A percentile compares a stretch with the other conserved stretches of the same genome.
Conservation (phyloP, 2,113 vertebrate genomes). For the Microtus montanus region DNA sequence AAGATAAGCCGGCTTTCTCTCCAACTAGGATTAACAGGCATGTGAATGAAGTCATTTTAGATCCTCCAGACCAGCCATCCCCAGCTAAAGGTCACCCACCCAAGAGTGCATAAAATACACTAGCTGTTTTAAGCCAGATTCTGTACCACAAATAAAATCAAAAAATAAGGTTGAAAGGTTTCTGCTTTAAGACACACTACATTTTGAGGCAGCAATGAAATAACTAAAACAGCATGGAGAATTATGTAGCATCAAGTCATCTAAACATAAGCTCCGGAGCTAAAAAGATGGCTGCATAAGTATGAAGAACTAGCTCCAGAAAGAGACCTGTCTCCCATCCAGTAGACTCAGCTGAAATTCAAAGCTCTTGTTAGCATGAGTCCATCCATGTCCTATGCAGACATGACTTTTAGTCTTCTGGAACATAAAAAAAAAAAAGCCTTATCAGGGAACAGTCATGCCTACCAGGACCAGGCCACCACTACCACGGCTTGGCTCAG, state of each 20-base stretch:
- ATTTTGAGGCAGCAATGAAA: background rate
- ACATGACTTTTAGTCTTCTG: background rate
- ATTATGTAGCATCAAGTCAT: background rate
- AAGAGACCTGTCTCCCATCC: background rate
- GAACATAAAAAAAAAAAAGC: background rate
- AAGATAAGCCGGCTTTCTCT: background rate
- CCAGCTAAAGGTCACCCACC: background rate
- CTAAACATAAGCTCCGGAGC: conserved; percentile 26
- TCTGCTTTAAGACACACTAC: background rate
- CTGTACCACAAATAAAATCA: background rate
- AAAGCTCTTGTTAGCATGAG: background rate
- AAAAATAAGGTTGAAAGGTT: conserved; percentile 1
- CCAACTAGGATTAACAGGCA: background rate
- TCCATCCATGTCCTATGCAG: background rate
- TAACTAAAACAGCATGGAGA: conserved; percentile 21
- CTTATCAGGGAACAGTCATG: background rate
- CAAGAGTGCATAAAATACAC: background rate
- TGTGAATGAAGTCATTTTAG: background rate
- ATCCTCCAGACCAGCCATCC: background rate
- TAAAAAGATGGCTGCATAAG: background rate
- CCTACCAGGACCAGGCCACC: background rate
- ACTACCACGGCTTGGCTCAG: background rate
- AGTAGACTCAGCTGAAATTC: background rate
- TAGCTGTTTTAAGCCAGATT: background rate
- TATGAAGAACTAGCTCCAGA: background rate